Evolutionary conservation across 2,888 invertebrate species (phyloP), one percentile per base, ranked within the genome.

Genomic region (Anticlea derivata): DNA sequence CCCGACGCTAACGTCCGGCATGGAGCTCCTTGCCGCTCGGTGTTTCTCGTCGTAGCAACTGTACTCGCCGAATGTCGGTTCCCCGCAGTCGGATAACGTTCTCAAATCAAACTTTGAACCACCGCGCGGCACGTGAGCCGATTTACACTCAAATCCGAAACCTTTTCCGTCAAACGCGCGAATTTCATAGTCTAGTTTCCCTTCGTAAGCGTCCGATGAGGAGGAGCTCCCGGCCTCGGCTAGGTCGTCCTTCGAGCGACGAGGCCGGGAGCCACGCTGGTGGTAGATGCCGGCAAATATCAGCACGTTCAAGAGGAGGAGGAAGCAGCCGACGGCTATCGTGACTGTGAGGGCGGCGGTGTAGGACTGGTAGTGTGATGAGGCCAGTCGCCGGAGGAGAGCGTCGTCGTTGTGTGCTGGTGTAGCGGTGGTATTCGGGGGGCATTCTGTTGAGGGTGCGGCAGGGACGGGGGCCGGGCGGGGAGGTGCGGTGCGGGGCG

Each of bases 201-300:
- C 91, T 50, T 93, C 93, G 68, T 92, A 93, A 63, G 91, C 92
- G 62, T 92, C 94, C 17, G 94, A 92, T 59, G 93, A 92, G 43
- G 94, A 94, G 34, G 94, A 94, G 70, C 94, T 94, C 11, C 94
- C 94, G 10, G 94, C 93, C 78, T 94, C 95, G 38, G 94, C 93
- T 10, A 95, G 80, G 66, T 96, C 95, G 65, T 96, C 95, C 72
- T 96, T 96, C 49, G 94, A 94, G 68, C 95, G 95, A 43, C 94
- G 93, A 55, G 94, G 93, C 38, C 91, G 91, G 58, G 92, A 92
- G 65, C 96, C 96, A 0, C 96, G 92, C 78, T 96, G 96, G 70
- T 96, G 96, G 73, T 96, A 97, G 55, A 96, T 96, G 1, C 97
- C 97, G 33, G 96, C 96, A 70, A 97, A 97, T 63, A 97, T 97